A percentile compares a stretch with the other conserved stretches of the same genome.
phyloP scores from a whole-genome alignment of 2,113 vertebrate species.

The Thalassarche chlororhynchos region DNA sequence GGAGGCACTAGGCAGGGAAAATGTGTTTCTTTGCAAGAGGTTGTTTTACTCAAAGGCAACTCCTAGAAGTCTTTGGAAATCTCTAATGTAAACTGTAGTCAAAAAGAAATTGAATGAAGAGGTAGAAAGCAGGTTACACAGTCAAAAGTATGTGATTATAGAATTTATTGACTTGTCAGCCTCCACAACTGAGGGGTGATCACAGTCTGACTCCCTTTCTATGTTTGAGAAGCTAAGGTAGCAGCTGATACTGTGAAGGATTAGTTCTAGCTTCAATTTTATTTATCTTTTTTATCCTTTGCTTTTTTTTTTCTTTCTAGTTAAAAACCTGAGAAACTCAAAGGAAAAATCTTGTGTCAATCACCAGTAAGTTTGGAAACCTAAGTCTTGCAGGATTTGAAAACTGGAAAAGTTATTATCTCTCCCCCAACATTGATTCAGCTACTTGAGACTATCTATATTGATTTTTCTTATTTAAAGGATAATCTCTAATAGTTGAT shows the following conservation, averaged over 20 bases:
- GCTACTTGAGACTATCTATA: not conserved
- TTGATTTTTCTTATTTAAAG: not conserved
- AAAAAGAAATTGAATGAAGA: not conserved
- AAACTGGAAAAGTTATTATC: not conserved
- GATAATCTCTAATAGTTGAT: not conserved
- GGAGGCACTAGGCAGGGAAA: not conserved
- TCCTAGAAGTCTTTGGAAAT: not conserved
- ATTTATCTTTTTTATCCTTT: not conserved
- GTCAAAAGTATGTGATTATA: not conserved
- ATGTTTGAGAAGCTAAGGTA: not conserved
- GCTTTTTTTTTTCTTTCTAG: not conserved
- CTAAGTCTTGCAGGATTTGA: not conserved
- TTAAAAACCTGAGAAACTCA: not conserved
- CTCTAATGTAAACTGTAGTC: not conserved
- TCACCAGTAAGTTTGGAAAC: not conserved
- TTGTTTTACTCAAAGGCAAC: not conserved
- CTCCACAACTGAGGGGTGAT: not conserved
- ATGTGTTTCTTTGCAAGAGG: not conserved
- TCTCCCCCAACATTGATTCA: not conserved
- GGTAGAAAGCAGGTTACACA: not conserved
- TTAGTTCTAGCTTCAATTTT: not conserved
- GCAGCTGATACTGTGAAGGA: not conserved
- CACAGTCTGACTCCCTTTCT: not conserved
- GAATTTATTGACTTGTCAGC: not conserved
- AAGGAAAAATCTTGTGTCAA: not conserved